phyloP scores from a whole-genome alignment of 2,113 vertebrate genomes.

The Taxidea taxus region DNA sequence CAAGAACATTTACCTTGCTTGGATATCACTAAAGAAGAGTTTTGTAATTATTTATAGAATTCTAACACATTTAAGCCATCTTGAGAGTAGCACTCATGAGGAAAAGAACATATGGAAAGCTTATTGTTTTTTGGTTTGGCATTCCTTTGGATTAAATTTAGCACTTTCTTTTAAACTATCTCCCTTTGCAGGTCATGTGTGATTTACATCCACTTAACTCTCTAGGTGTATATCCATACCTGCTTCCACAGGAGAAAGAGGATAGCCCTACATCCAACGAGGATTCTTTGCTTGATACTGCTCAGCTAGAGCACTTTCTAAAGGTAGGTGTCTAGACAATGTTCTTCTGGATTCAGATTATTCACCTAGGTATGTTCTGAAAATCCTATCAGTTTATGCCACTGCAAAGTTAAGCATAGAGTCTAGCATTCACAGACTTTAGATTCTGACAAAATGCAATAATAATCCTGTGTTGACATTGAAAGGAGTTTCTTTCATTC shows the following conservation, averaged over 20 bases:
- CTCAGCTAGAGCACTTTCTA: neutral
- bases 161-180: neutral
- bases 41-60: neutral
- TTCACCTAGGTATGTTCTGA: neutral
- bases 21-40: neutral
- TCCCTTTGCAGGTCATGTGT: neutral
- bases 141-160: slow-evolving; percentile 21
- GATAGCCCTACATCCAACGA: neutral
- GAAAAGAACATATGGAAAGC: neutral
- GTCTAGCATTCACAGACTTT: neutral
- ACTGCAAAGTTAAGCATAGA: neutral
- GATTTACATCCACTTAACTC: neutral
- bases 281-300: neutral
- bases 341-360: neutral
- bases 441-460: neutral
- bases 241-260: neutral
- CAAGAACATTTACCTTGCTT: neutral
- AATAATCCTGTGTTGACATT: neutral
- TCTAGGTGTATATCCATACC: neutral
- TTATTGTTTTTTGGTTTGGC: neutral
- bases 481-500: neutral
- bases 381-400: neutral
- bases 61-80: neutral
- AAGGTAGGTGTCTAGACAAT: neutral
- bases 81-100: neutral